Evolutionary conservation across 2,888 invertebrate species (phyloP).

Genomic region (Polietes domitor): DNA sequence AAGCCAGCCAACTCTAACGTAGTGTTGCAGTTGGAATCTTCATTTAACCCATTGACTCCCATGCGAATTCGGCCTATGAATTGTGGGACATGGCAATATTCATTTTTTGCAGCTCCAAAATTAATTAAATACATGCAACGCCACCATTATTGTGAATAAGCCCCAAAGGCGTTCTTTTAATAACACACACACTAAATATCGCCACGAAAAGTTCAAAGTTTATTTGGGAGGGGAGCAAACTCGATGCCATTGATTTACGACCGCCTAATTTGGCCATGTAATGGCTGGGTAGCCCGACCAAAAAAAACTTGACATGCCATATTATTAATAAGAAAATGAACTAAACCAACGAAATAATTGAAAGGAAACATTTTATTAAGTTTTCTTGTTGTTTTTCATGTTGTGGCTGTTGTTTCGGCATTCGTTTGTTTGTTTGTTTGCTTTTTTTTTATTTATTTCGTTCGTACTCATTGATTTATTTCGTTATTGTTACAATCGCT

Average conservation of each 20-base stretch:
- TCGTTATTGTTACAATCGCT: slow-evolving; percentile 1
- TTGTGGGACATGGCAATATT: neutral
- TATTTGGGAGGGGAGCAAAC: slow-evolving; percentile 4
- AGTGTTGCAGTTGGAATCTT: too few species aligned
- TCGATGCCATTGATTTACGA: slow-evolving; percentile 46
- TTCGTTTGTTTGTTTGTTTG: too few species aligned
- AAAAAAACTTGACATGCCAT: neutral
- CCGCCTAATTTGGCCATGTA: slow-evolving; percentile 1
- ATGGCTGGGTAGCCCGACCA: slow-evolving; percentile 7
- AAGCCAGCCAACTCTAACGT: too few species aligned
- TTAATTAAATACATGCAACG: neutral
- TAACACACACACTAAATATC: slow-evolving; percentile 17
- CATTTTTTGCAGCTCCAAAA: neutral
- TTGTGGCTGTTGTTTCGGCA: slow-evolving; percentile 7
- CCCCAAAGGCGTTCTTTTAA: slow-evolving; percentile 34
- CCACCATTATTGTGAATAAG: neutral
- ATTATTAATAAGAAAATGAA: too few species aligned
- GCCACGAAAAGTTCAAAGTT: slow-evolving; percentile 52
- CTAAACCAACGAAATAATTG: slow-evolving; percentile 29
- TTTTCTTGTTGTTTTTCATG: slow-evolving; percentile 36
- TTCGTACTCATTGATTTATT: slow-evolving; percentile 53
- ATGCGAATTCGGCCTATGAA: neutral
- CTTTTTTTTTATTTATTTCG: too few species aligned
- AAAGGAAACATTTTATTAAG: slow-evolving; percentile 50
- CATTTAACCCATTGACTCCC: neutral